A percentile compares a stretch with the other conserved stretches of the same genome.
phyloP scores from a whole-genome alignment of 2,888 invertebrate genomes.

The Entomobrya multifasciata region DNA sequence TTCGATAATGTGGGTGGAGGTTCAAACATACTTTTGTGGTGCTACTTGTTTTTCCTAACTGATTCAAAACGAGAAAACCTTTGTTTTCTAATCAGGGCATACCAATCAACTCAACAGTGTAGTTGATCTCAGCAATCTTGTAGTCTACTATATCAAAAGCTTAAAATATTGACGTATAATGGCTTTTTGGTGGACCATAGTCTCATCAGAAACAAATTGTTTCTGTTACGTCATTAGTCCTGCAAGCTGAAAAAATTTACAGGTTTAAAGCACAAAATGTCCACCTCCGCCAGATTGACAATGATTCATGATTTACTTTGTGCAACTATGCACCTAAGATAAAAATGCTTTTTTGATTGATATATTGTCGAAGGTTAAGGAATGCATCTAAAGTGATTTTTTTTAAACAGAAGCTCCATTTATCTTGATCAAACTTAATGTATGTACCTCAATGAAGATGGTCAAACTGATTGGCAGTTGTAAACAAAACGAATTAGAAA shows the following conservation, averaged over 20 bases:
- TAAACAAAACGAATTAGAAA: conserved; percentile 36
- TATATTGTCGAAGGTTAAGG: conserved; percentile 47
- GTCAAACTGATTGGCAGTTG: conserved; percentile 26
- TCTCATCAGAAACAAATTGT: too few relatives aligned
- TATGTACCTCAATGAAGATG: conserved; percentile 3
- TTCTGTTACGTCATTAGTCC: not conserved
- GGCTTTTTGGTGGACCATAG: too few relatives aligned
- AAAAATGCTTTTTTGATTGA: conserved; percentile 16
- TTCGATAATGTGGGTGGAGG: conserved; percentile 46
- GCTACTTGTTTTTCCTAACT: conserved; percentile 23
- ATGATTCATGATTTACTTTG: conserved; percentile 17
- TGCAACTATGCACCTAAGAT: not conserved
- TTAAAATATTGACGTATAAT: too few relatives aligned
- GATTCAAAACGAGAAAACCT: not conserved
- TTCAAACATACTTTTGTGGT: not conserved
- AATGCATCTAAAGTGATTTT: conserved; percentile 16
- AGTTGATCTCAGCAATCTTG: not conserved
- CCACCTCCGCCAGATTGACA: not conserved
- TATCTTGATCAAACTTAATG: conserved; percentile 19
- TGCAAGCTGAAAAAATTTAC: not conserved
- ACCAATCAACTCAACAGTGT: not conserved
- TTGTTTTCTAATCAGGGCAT: conserved; percentile 20
- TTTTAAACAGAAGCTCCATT: not conserved
- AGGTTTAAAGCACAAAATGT: not conserved
- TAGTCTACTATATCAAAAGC: too few relatives aligned